A percentile compares a stretch with the other conserved stretches of the same genome.
Conservation (phyloP, 2,113 vertebrate species). For the Gadus macrocephalus region DNA sequence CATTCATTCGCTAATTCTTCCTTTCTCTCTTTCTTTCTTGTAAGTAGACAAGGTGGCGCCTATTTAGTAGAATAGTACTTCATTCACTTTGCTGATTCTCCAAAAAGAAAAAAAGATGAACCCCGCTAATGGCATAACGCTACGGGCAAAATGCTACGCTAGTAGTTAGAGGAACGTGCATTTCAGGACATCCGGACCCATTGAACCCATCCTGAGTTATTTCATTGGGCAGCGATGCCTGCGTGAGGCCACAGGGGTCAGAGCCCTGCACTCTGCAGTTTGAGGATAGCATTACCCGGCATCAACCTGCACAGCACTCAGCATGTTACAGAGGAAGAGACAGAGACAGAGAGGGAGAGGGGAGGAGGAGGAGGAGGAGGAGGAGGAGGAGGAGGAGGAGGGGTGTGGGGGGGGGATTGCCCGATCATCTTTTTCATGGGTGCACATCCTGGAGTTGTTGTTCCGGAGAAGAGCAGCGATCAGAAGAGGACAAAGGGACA, state of each 20-base stretch:
- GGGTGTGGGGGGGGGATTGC: conserved; percentile 18
- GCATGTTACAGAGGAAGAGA: conserved; percentile 53
- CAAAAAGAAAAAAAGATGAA: too few species aligned
- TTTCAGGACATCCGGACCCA: conserved; percentile 11
- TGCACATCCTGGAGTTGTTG: conserved; percentile 28
- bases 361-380: conserved; percentile 5
- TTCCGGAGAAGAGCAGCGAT: not conserved
- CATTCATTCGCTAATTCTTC: not conserved
- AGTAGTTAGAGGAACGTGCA: not conserved
- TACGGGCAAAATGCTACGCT: not conserved
- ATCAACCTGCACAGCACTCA: conserved; percentile 57
- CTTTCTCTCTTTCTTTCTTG: not conserved
- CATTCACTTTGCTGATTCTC: too few species aligned
- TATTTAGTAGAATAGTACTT: too few species aligned
- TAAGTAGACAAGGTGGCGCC: too few species aligned
- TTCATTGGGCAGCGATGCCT: conserved; percentile 25
- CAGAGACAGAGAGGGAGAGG: conserved; percentile 34
- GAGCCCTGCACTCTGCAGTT: conserved; percentile 30
- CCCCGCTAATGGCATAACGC: not conserved
- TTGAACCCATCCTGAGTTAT: conserved; percentile 27
- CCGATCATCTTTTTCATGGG: conserved; percentile 33
- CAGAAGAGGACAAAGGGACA: not conserved
- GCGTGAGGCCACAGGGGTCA: conserved; percentile 49
- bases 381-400: not conserved
- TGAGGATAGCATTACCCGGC: conserved; percentile 56